A percentile compares a stretch with the other conserved stretches of the same genome.
Conservation (phyloP, 2,888 invertebrate genomes). For the Dinocampus coccinellae region DNA sequence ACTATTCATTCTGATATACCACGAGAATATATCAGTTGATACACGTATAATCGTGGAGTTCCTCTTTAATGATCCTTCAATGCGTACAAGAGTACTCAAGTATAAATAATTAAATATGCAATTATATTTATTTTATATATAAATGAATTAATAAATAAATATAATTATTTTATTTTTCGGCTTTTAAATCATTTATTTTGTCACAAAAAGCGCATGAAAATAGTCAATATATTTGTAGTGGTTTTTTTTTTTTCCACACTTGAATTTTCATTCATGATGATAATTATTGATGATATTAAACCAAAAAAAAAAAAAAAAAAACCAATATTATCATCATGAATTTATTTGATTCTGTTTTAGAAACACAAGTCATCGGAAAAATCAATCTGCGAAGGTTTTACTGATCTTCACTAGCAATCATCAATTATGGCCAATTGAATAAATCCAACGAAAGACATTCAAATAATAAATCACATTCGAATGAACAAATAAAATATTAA, state of each 20-base stretch:
- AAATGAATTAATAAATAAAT: no score
- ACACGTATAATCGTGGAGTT: slow-evolving; percentile 62
- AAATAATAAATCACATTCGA: not conserved
- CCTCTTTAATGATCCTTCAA: slow-evolving; percentile 60
- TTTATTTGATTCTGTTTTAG: slow-evolving; percentile 56
- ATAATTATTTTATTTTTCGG: not conserved
- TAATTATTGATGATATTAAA: not conserved
- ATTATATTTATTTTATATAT: slow-evolving; percentile 47
- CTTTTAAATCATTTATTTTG: not conserved
- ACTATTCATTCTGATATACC: slow-evolving; percentile 61
- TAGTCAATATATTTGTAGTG: not conserved
- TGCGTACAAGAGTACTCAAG: slow-evolving; percentile 56
- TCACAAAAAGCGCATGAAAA: not conserved
- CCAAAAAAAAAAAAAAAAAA: not conserved
- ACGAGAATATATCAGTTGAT: slow-evolving; percentile 64
- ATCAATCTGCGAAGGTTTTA: slow-evolving; percentile 66
- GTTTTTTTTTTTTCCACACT: not conserved
- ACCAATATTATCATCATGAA: slow-evolving; percentile 6
- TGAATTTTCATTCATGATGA: not conserved
- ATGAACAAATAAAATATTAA: slow-evolving; percentile 1
- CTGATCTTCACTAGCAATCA: slow-evolving; percentile 63
- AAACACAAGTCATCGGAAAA: slow-evolving; percentile 66
- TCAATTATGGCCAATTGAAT: slow-evolving; percentile 39
- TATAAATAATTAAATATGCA: slow-evolving; percentile 34
- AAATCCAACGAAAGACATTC: slow-evolving; percentile 37